Conservation (phyloP, 2,888 invertebrate species). For the Petrophora chlorosata region DNA sequence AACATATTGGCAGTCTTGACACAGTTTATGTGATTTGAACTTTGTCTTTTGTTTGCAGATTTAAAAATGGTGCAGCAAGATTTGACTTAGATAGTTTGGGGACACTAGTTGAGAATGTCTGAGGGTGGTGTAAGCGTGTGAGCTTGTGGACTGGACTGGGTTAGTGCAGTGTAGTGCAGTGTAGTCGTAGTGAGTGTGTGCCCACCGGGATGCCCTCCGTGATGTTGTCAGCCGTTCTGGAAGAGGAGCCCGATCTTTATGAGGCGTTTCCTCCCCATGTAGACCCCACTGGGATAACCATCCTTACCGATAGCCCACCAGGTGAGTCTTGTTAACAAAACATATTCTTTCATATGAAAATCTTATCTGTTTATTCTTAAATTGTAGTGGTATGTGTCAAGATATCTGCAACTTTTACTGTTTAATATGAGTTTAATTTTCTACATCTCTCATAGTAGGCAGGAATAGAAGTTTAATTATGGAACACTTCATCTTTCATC, state of each 20-base stretch:
- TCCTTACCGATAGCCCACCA: slow-evolving; percentile 86
- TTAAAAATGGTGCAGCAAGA: slow-evolving; percentile 84
- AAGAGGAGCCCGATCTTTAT: slow-evolving; percentile 89
- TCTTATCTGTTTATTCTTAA: not conserved
- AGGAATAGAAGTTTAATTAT: too few relatives aligned
- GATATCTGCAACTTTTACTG: too few relatives aligned
- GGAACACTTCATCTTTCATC: too few relatives aligned
- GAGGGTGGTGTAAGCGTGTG: slow-evolving; percentile 69
- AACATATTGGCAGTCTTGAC: slow-evolving; percentile 53
- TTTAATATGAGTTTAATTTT: too few relatives aligned
- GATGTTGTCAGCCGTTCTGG: slow-evolving; percentile 89
- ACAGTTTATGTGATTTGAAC: slow-evolving; percentile 56
- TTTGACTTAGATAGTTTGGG: slow-evolving; percentile 74
- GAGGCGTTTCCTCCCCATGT: slow-evolving; percentile 93
- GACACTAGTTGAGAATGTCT: slow-evolving; percentile 64
- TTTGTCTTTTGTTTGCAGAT: slow-evolving; percentile 69
- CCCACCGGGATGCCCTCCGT: slow-evolving; percentile 83
- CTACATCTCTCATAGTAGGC: too few relatives aligned
- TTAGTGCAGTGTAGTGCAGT: slow-evolving; percentile 73
- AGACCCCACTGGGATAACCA: slow-evolving; percentile 90
- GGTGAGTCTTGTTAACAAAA: slow-evolving; percentile 61
- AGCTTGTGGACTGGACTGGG: slow-evolving; percentile 51
- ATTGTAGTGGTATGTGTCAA: too few relatives aligned
- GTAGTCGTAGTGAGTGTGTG: slow-evolving; percentile 68
- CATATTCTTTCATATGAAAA: too few relatives aligned